phyloP scores from a whole-genome alignment of 2,113 vertebrate species.

The Corythaeola cristata region DNA sequence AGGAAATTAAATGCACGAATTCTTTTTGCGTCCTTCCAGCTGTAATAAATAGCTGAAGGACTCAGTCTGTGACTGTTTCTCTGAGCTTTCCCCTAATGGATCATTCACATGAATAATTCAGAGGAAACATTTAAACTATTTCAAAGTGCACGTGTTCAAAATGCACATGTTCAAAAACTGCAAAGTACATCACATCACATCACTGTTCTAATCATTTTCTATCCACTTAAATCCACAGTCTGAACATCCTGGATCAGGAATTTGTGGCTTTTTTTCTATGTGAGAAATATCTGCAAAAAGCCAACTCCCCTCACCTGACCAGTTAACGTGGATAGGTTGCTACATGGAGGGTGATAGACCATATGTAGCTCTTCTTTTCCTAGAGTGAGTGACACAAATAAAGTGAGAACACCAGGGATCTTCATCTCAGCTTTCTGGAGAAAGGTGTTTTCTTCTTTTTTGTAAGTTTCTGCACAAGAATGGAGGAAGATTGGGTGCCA shows the following conservation, averaged over 20 bases:
- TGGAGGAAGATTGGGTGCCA: background rate
- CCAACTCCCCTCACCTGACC: background rate
- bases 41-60: conserved; percentile 61
- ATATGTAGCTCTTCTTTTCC: background rate
- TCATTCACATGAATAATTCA: conserved; percentile 48
- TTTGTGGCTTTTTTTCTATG: background rate
- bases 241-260: background rate
- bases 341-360: background rate
- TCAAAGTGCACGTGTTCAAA: background rate
- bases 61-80: conserved; percentile 11
- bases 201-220: background rate
- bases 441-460: background rate
- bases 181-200: background rate
- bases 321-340: background rate
- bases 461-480: background rate
- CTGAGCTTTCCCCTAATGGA: conserved; percentile 32
- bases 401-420: background rate
- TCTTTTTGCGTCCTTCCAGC: conserved; percentile 38
- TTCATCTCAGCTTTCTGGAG: background rate
- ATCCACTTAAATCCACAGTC: background rate
- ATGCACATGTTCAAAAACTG: background rate
- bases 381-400: background rate
- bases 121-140: conserved; percentile 50
- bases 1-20: conserved; percentile 59
- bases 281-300: background rate